Conservation (phyloP, 2,888 invertebrate species). For the Cremastobaeus sp. region DNA sequence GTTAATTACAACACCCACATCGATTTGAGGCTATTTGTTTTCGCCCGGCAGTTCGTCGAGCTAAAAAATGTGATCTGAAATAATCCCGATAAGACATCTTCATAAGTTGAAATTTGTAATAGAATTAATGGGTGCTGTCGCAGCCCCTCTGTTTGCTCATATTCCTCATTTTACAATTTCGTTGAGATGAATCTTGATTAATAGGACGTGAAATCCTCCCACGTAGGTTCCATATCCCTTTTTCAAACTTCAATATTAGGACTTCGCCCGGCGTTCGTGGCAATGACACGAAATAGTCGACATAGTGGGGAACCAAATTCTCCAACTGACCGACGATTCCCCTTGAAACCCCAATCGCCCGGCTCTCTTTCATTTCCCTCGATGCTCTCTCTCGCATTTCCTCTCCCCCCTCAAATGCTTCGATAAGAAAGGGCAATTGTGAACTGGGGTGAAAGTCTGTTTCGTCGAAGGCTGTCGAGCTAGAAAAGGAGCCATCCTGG, state of each 20-base stretch:
- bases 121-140: constrained; percentile 23
- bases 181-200: constrained; percentile 46
- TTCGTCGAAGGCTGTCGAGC: constrained; percentile 34
- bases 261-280: constrained; percentile 27
- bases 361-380: constrained; percentile 40
- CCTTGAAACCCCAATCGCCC: constrained; percentile 2
- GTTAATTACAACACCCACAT: too few species aligned
- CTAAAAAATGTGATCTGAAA: constrained; percentile 12
- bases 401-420: constrained; percentile 24
- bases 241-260: constrained; percentile 48
- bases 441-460: constrained; percentile 58
- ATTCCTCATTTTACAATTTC: constrained; percentile 42
- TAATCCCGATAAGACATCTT: constrained; percentile 21
- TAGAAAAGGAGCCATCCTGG: constrained; percentile 25
- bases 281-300: constrained; percentile 39
- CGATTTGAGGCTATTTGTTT: too few species aligned
- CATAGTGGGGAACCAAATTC: constrained; percentile 51
- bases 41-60: too few species aligned
- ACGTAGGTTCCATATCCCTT: constrained; percentile 15
- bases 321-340: constrained; percentile 46
- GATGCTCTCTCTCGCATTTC: constrained; percentile 40
- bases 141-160: constrained; percentile 23
- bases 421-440: constrained; percentile 52
- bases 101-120: constrained; percentile 32
- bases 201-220: constrained; percentile 38